These are phyloP conservation scores for Brotula barbata DNA, from an alignment of 2,797 vertebrate species.

Conservation along the genomic window DNA sequence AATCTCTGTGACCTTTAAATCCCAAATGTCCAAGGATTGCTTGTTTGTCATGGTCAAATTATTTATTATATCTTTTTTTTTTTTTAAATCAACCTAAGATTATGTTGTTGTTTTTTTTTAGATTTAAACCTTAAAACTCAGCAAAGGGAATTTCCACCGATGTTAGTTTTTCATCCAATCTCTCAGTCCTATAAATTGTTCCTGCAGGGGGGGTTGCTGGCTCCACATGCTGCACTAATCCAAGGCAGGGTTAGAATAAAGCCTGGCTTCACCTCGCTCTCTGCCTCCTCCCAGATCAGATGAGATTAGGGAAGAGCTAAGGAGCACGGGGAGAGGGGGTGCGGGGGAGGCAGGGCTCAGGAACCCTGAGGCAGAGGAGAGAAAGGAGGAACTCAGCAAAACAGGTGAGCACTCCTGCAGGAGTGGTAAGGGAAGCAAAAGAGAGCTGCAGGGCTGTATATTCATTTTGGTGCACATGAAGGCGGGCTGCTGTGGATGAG, in stretches of 20 bases:
- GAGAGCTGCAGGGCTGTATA: background rate
- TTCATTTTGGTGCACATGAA: slow-evolving; percentile 18
- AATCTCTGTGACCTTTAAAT: slow-evolving; percentile 63
- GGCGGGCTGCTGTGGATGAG: slow-evolving; percentile 4
- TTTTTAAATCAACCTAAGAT: slow-evolving; percentile 19
- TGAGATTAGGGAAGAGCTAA: slow-evolving; percentile 71
- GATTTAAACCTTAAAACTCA: slow-evolving; percentile 26
- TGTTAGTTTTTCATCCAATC: slow-evolving; percentile 35
- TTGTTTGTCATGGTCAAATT: too few relatives aligned
- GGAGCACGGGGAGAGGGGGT: slow-evolving; percentile 61
- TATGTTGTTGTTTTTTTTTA: slow-evolving; percentile 23
- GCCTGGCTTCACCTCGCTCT: slow-evolving; percentile 58
- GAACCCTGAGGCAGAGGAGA: slow-evolving; percentile 51
- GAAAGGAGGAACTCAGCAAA: slow-evolving; percentile 13
- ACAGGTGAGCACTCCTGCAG: background rate
- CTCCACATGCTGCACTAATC: slow-evolving; percentile 69
- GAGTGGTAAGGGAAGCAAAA: slow-evolving; percentile 9
- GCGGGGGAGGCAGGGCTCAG: slow-evolving; percentile 50
- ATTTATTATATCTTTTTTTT: slow-evolving; percentile 31
- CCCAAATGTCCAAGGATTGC: slow-evolving; percentile 49
- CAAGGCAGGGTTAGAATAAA: slow-evolving; percentile 64
- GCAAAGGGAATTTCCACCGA: slow-evolving; percentile 17
- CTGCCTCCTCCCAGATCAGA: slow-evolving; percentile 72
- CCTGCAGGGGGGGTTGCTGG: slow-evolving; percentile 39
- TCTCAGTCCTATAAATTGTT: slow-evolving; percentile 24